Conservation (phyloP, 2,888 invertebrate genomes). For the Sesia apiformis region DNA sequence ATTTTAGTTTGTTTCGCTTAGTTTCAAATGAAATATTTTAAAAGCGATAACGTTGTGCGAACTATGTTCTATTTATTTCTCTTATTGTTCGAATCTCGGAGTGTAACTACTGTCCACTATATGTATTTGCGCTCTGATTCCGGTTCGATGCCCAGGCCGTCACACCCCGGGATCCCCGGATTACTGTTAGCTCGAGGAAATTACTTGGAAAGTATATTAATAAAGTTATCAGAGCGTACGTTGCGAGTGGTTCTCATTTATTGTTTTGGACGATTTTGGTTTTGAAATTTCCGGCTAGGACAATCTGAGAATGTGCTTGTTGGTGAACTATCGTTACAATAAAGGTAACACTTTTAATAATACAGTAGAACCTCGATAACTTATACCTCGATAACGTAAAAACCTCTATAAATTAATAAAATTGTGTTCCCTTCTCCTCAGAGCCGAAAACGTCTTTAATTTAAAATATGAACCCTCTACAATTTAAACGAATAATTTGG, state of each 20-base stretch:
- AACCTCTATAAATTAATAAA: background rate
- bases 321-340: too few relatives aligned
- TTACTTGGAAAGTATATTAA: conserved; percentile 9
- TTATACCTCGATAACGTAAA: background rate
- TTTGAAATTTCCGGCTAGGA: background rate
- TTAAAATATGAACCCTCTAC: too few relatives aligned
- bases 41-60: too few relatives aligned
- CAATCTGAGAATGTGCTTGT: background rate
- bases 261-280: background rate
- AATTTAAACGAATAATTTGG: too few relatives aligned
- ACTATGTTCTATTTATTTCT: too few relatives aligned
- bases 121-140: too few relatives aligned
- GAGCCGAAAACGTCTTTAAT: too few relatives aligned
- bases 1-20: too few relatives aligned
- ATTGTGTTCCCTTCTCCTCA: too few relatives aligned
- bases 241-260: background rate
- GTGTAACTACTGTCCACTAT: too few relatives aligned
- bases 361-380: background rate
- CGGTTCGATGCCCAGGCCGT: conserved; percentile 1
- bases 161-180: conserved; percentile 2
- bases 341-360: background rate
- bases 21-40: too few relatives aligned
- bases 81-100: too few relatives aligned
- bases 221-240: background rate
- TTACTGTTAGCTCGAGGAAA: conserved; percentile 4